These are phyloP conservation scores for Protaetia brevitarsis DNA, from an alignment of 1,140 invertebrate species.

Conservation along the genomic window DNA sequence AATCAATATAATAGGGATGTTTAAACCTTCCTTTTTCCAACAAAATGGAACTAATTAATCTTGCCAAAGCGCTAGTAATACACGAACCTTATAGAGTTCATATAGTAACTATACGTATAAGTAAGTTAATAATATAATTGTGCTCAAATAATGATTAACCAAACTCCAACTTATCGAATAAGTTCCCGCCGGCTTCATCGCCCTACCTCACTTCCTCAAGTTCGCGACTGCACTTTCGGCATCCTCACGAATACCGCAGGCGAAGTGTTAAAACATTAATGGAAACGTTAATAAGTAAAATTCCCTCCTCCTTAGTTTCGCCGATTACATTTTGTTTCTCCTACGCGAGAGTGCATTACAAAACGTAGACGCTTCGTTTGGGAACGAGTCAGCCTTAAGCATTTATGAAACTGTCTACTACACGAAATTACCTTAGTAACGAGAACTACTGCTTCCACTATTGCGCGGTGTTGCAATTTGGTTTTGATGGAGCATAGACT, in stretches of 20 bases:
- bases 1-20: too few species aligned
- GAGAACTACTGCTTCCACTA: neutral
- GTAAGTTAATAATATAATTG: conserved; percentile 4
- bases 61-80: too few species aligned
- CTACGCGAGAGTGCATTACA: neutral
- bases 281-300: conserved; percentile 12
- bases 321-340: conserved; percentile 8
- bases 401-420: neutral
- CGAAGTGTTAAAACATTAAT: conserved; percentile 13
- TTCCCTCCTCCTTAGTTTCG: neutral
- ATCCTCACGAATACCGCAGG: neutral
- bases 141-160: neutral
- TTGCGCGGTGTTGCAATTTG: too few species aligned
- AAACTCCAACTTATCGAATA: conserved; percentile 4
- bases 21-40: too few species aligned
- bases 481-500: too few species aligned
- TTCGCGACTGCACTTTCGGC: neutral
- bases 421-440: neutral
- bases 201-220: neutral
- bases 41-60: too few species aligned
- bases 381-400: neutral
- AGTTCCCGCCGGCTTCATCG: neutral
- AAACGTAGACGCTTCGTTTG: neutral
- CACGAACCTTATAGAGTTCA: too few species aligned
- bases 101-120: too few species aligned